phyloP scores from a whole-genome alignment of 2,888 invertebrate genomes.

The Leptinotarsa rubiginosa region DNA sequence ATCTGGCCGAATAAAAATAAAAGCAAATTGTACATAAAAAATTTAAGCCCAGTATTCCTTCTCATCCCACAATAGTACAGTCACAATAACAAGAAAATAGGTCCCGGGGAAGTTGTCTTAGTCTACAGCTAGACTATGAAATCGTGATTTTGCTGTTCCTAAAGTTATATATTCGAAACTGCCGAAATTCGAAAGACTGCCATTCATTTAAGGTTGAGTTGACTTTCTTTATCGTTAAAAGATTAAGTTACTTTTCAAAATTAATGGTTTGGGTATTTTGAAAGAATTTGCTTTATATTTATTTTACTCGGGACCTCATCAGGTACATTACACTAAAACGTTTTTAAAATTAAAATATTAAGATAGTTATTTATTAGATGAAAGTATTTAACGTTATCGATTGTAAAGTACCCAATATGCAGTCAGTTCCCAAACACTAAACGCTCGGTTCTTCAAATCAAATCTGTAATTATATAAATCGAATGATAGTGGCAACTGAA shows the following conservation, averaged over 20 bases:
- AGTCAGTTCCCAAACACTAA: constrained; percentile 61
- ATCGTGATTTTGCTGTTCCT: constrained; percentile 67
- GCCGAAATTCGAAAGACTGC: constrained; percentile 67
- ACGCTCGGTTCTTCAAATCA: constrained; percentile 62
- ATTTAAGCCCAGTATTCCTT: constrained; percentile 62
- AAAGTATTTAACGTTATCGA: constrained; percentile 63
- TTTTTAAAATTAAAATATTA: constrained; percentile 58
- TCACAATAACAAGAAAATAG: constrained; percentile 50
- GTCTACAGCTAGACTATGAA: constrained; percentile 61
- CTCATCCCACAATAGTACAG: constrained; percentile 62
- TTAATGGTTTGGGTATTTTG: constrained; percentile 64
- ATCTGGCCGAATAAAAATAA: constrained; percentile 38
- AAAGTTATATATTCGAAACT: constrained; percentile 65
- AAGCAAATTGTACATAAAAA: constrained; percentile 57
- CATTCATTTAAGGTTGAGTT: constrained; percentile 63
- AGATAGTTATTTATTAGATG: constrained; percentile 62
- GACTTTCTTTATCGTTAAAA: constrained; percentile 53
- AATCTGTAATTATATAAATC: constrained; percentile 54
- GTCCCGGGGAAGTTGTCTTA: constrained; percentile 61
- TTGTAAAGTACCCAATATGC: constrained; percentile 63
- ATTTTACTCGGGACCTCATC: constrained; percentile 60
- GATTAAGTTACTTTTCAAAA: constrained; percentile 63
- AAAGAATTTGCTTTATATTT: constrained; percentile 52
- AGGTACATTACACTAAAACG: constrained; percentile 62
- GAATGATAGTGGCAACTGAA: constrained; percentile 26